Conservation (phyloP, 2,888 invertebrate species). For the Thereva unica region DNA sequence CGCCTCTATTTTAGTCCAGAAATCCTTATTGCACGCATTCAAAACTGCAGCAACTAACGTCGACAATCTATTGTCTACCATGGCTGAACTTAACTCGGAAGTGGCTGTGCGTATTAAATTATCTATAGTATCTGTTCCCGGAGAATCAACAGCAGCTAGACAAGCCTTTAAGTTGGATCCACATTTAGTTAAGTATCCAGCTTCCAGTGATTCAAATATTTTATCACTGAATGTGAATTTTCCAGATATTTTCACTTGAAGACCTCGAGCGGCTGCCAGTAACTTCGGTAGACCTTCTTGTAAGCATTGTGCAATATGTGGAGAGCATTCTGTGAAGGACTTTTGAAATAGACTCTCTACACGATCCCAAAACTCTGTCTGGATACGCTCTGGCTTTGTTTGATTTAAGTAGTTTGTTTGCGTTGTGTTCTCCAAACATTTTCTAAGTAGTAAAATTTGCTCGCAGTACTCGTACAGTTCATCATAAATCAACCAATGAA, state of each 20-base stretch:
- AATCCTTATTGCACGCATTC: slow-evolving; percentile 54
- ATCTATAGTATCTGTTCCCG: slow-evolving; percentile 55
- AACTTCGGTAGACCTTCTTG: slow-evolving; percentile 57
- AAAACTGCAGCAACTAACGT: slow-evolving; percentile 52
- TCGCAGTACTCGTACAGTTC: slow-evolving; percentile 73
- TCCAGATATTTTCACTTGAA: slow-evolving; percentile 50
- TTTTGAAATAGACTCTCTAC: slow-evolving; percentile 59
- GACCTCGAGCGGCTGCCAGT: slow-evolving; percentile 50
- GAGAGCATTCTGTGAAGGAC: slow-evolving; percentile 53
- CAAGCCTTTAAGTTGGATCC: slow-evolving; percentile 55
- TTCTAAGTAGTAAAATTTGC: slow-evolving; percentile 61
- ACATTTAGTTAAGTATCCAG: slow-evolving; percentile 56
- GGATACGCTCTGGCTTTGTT: slow-evolving; percentile 60
- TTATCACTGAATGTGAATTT: slow-evolving; percentile 53
- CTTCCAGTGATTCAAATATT: slow-evolving; percentile 53
- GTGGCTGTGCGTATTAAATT: slow-evolving; percentile 53
- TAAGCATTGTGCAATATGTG: slow-evolving; percentile 54
- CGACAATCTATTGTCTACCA: slow-evolving; percentile 80
- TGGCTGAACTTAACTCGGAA: slow-evolving; percentile 77
- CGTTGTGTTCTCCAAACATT: slow-evolving; percentile 52
- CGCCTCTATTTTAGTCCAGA: slow-evolving; percentile 55
- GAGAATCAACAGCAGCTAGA: slow-evolving; percentile 51
- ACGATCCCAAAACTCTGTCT: slow-evolving; percentile 62
- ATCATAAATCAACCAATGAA: slow-evolving; percentile 82
- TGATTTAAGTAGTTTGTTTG: slow-evolving; percentile 47